A percentile compares a stretch with the other conserved stretches of the same genome.
Evolutionary conservation across 2,888 invertebrate genomes (phyloP).

Genomic region (Baccha elongata): DNA sequence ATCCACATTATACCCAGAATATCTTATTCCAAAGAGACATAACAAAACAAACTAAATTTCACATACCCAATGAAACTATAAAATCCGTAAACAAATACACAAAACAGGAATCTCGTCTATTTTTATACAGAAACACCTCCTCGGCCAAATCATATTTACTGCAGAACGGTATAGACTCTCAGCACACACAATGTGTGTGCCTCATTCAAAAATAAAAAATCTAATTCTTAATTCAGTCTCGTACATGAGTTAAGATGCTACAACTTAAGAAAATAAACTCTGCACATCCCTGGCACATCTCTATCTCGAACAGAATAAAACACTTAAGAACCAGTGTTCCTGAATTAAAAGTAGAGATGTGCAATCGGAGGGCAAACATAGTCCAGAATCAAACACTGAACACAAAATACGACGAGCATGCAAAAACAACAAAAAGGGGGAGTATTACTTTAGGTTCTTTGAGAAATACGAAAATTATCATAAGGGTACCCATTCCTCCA

Average conservation of each 20-base stretch:
- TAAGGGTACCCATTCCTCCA: slow-evolving; percentile 33
- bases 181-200: slow-evolving; percentile 11
- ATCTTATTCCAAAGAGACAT: slow-evolving; percentile 25
- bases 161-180: slow-evolving; percentile 6
- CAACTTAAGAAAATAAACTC: slow-evolving; percentile 11
- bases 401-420: slow-evolving; percentile 19
- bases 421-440: slow-evolving; percentile 8
- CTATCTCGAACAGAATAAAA: slow-evolving; percentile 22
- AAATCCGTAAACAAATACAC: slow-evolving; percentile 58
- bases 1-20: too few relatives aligned
- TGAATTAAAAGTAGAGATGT: slow-evolving; percentile 64
- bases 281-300: slow-evolving; percentile 14
- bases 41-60: neutral
- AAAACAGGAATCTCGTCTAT: slow-evolving; percentile 36
- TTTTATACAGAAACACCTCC: slow-evolving; percentile 48
- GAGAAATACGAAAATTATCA: slow-evolving; percentile 16
- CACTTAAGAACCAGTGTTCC: slow-evolving; percentile 53
- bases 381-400: slow-evolving; percentile 37
- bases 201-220: slow-evolving; percentile 62
- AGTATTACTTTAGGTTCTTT: slow-evolving; percentile 5
- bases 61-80: slow-evolving; percentile 12
- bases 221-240: slow-evolving; percentile 17
- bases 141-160: slow-evolving; percentile 12
- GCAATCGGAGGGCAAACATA: slow-evolving; percentile 61
- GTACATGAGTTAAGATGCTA: neutral